phyloP scores from a whole-genome alignment of 2,888 invertebrate species.

The Dilophus febrilis region DNA sequence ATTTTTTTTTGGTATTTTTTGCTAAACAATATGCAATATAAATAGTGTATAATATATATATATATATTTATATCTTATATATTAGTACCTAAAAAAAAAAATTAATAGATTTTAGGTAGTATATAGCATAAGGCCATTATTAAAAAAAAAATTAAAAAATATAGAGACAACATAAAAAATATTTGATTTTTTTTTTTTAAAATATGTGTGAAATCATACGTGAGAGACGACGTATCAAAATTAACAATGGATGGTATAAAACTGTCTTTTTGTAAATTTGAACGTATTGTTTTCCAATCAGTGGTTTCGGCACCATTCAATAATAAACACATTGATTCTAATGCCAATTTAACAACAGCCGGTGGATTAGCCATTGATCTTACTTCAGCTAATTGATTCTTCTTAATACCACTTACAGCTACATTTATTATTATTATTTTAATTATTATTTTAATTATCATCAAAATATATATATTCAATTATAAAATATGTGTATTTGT shows the following conservation, averaged over 20 bases:
- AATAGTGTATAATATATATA: too few relatives aligned
- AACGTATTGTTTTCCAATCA: slow-evolving; percentile 82
- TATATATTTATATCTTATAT: too few relatives aligned
- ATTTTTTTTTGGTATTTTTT: too few relatives aligned
- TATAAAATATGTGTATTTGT: too few relatives aligned
- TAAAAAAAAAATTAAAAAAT: not conserved
- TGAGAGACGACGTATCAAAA: slow-evolving; percentile 83
- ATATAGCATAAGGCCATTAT: not conserved
- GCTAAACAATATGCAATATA: too few relatives aligned
- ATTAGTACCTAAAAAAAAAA: too few relatives aligned
- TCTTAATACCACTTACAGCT: slow-evolving; percentile 92
- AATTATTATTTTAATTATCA: too few relatives aligned
- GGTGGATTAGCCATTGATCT: slow-evolving; percentile 92
- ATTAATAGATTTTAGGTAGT: too few relatives aligned
- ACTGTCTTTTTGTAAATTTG: slow-evolving; percentile 86
- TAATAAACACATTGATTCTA: slow-evolving; percentile 86
- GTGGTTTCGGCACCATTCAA: slow-evolving; percentile 65
- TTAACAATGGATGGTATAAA: slow-evolving; percentile 88
- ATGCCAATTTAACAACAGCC: slow-evolving; percentile 76
- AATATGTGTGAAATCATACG: slow-evolving; percentile 36
- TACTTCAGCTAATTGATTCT: slow-evolving; percentile 88
- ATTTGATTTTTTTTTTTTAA: not conserved
- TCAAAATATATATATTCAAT: too few relatives aligned
- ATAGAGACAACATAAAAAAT: too few relatives aligned
- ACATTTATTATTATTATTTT: slow-evolving; percentile 7